phyloP scores from a whole-genome alignment of 1,140 invertebrate species.

The Anoplophora glabripennis region DNA sequence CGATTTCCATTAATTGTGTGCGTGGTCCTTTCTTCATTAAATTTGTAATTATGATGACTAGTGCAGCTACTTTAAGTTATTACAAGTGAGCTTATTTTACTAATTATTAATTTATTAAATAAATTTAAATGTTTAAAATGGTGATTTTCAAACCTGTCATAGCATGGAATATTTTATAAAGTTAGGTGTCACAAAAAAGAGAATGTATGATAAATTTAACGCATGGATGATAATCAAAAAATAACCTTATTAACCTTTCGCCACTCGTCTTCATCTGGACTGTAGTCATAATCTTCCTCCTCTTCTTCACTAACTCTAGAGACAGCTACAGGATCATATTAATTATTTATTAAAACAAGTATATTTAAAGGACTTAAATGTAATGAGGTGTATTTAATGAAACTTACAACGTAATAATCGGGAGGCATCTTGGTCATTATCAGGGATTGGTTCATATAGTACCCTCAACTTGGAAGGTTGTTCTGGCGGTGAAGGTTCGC shows the following conservation, averaged over 20 bases:
- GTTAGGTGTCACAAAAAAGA: too few species aligned
- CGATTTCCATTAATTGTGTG: too few species aligned
- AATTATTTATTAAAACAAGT: background rate
- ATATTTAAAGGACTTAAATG: constrained; percentile 6
- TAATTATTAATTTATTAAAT: too few species aligned
- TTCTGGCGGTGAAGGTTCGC: constrained; percentile 17
- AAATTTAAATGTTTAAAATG: too few species aligned
- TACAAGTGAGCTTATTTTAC: too few species aligned
- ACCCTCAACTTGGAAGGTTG: constrained; percentile 40
- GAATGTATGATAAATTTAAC: too few species aligned
- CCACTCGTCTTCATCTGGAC: constrained; percentile 74
- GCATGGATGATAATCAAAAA: background rate
- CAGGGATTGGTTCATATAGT: constrained; percentile 44
- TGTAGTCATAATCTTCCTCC: constrained; percentile 73
- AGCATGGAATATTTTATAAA: too few species aligned
- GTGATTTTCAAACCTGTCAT: too few species aligned
- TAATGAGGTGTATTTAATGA: background rate
- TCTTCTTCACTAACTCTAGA: constrained; percentile 67
- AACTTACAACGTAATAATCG: constrained; percentile 43
- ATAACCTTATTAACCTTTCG: constrained; percentile 56
- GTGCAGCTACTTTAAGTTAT: too few species aligned
- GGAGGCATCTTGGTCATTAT: constrained; percentile 43
- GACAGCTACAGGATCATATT: constrained; percentile 48
- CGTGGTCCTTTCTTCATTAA: too few species aligned
- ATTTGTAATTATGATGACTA: too few species aligned